Evolutionary conservation across 64 coral and sea anemone species (phyloP), one percentile per base, ranked within the genome.

Genomic region (Porites lutea): DNA sequence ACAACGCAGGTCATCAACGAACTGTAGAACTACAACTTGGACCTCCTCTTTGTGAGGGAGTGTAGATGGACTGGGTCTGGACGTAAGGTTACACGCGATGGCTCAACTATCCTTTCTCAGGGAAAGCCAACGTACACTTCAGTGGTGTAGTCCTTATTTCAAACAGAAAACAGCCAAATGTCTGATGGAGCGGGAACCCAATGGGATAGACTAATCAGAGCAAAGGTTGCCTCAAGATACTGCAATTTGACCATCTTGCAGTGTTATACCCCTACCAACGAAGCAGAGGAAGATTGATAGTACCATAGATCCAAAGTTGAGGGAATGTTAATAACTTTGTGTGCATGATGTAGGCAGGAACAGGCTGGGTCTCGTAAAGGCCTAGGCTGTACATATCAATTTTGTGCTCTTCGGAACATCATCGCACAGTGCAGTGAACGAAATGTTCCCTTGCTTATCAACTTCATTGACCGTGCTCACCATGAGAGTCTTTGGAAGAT

Each of bases 401-500:
- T 78, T 18, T 91, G 82, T 61, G 46, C 63, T 20, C 59, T 90
- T 2, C 22, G 89, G 48, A 91, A 91, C 43, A 91, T 91, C 77
- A 49, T 82, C 10, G 77, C 71, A 62, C 89, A 91, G 48, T 70
- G 62, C 13, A 60, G 68, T 20, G 89, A 82, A 45, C 72, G 76
- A 54, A 90, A 81, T 46, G 37, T 45, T 16, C 45, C 64, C 62
- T 65, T 87, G 14, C 48, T 48, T 45, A 86, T 86, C 14, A 88
- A 89, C 72, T 37, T 37, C 1, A 37, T 89, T 37, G 27, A 37
- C 27, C 27, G 27, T 37, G 27, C 27, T 37, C 27, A 37, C 27
- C 27, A 37, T 0, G 27, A 37, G 27, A 37, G 27, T 37, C 27
- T 37, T 37, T 37, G 27, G 27, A 37, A 37, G 27, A 37, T 37